Percentiles rank a stretch among this genome's conserved stretches.
phyloP scores from a whole-genome alignment of 2,888 invertebrate species.

The Mesopsocus fuscifrons region DNA sequence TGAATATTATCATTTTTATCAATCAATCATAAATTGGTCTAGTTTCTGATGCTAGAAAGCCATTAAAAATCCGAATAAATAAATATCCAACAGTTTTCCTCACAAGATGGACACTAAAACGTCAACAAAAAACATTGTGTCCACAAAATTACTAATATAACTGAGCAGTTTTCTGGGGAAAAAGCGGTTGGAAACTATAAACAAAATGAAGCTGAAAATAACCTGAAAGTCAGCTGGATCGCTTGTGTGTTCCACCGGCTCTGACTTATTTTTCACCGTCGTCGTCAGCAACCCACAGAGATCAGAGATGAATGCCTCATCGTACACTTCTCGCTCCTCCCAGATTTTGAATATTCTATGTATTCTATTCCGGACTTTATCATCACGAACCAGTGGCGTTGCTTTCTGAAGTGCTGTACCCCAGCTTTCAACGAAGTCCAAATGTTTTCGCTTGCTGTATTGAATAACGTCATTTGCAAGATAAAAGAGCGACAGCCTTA shows the following conservation, averaged over 20 bases:
- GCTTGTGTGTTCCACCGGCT: conserved; percentile 26
- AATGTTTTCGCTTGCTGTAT: conserved; percentile 81
- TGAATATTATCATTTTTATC: too few species aligned
- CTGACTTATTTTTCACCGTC: conserved; percentile 46
- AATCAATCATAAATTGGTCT: too few species aligned
- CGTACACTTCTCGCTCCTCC: conserved; percentile 84
- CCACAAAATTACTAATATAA: too few species aligned
- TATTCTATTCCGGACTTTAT: conserved; percentile 71
- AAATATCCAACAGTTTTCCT: too few species aligned
- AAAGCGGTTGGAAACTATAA: too few species aligned
- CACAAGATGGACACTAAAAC: too few species aligned
- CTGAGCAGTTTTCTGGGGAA: too few species aligned
- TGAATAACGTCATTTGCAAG: conserved; percentile 95
- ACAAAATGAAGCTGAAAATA: too few species aligned
- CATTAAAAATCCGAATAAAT: too few species aligned
- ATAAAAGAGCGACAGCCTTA: conserved; percentile 77
- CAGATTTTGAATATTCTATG: conserved; percentile 86
- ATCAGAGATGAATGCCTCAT: conserved; percentile 75
- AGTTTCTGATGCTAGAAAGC: too few species aligned
- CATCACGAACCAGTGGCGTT: conserved; percentile 74
- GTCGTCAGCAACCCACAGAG: conserved; percentile 65
- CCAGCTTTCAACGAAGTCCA: conserved; percentile 84
- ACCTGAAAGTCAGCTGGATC: too few species aligned
- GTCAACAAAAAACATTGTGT: too few species aligned
- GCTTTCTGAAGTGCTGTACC: conserved; percentile 82